Evolutionary conservation across 2,113 vertebrate species (phyloP).

Genomic region (Podocnemis expansa): DNA sequence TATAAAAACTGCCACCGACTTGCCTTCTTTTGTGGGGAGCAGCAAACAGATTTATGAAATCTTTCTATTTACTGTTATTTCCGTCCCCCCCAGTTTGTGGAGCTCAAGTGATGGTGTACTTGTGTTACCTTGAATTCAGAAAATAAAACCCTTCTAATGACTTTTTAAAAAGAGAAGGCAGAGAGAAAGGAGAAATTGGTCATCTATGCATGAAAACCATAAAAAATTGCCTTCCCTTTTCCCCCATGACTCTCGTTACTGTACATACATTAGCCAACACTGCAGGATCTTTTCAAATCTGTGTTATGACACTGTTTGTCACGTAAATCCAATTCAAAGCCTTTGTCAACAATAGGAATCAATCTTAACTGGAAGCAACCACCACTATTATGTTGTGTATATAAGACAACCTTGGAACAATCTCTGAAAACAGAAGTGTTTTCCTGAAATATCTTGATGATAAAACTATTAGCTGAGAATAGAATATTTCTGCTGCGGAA

Average conservation of each 20-base stretch:
- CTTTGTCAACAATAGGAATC: not conserved
- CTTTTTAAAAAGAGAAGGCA: not conserved
- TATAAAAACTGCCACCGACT: not conserved
- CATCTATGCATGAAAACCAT: not conserved
- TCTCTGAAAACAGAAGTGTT: rapidly evolving
- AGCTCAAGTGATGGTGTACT: not conserved
- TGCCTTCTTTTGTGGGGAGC: not conserved
- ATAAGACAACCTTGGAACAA: not conserved
- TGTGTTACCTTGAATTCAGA: not conserved
- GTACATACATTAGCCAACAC: not conserved
- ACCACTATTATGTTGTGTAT: not conserved
- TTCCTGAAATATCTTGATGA: not conserved
- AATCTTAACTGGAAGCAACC: not conserved
- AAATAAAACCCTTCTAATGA: not conserved
- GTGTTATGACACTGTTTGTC: not conserved
- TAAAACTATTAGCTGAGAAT: not conserved
- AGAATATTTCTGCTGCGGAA: not conserved
- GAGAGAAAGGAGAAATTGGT: not conserved
- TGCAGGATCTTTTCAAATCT: not conserved
- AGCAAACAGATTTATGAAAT: not conserved
- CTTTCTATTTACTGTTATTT: not conserved
- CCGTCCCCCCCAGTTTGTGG: not conserved
- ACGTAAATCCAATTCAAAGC: not conserved
- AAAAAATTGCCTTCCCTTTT: not conserved
- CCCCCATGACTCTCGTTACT: not conserved